Evolutionary conservation across 92 coral and sea anemone genomes (phyloP), one percentile per base, ranked within the genome.

Genomic region (Palythoa grandiflora): DNA sequence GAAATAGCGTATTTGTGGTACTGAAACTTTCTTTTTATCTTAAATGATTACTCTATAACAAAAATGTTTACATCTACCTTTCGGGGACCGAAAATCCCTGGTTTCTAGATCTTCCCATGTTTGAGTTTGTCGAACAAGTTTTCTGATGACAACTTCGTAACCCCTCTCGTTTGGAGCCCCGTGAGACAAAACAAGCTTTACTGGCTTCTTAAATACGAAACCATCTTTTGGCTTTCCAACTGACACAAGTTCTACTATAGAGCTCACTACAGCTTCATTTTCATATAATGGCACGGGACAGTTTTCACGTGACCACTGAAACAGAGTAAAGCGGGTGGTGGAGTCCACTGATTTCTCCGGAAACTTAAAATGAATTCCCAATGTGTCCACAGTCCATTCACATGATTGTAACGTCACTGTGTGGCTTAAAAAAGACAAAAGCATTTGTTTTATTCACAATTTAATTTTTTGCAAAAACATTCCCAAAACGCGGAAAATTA

Each of bases 111-210:
- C 59, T 52, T 52, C 59, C 59, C 59, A 52, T 12, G 7, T 12
- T 6, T 6, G 9, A 52, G 59, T 6, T 12, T 52, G 9, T 52
- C 59, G 7, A 52, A 6, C 72, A 66, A 20, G 36, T 66, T 66
- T 38, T 35, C 6, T 66, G 72, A 66, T 66, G 28, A 66, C 72
- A 20, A 66, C 72, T 66, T 66, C 72, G 72, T 66, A 66, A 15
- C 72, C 72, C 19, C 35, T 66, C 72, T 35, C 19, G 0, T 66
- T 37, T 66, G 72, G 72, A 66, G 72, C 72, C 15, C 72, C 72
- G 19, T 20, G 72, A 66, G 72, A 20, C 72, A 66, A 15, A 66
- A 66, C 72, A 20, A 66, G 72, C 72, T 61, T 61, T 1, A 61
- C 15, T 61, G 70, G 70, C 2, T 61, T 5, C 9, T 61, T 61